A percentile compares a stretch with the other conserved stretches of the same genome.
These are phyloP conservation scores for Euphydryas editha DNA, from an alignment of 2,888 invertebrate genomes.

Conservation along the genomic window DNA sequence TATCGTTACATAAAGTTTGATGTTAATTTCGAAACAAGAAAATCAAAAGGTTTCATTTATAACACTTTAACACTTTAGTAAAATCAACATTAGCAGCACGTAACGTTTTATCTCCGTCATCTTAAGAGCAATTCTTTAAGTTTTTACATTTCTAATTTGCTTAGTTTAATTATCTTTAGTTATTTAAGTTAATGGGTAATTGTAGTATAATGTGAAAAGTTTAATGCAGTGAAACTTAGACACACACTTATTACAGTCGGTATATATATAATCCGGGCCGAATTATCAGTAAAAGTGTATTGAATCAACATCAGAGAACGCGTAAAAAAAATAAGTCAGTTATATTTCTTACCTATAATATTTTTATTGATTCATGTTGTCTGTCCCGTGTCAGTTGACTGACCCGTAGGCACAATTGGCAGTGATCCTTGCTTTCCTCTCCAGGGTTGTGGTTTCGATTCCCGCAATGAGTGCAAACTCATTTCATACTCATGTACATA, in stretches of 20 bases:
- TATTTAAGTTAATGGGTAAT: conserved; percentile 33
- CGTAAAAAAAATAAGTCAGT: no score
- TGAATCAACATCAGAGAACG: no score
- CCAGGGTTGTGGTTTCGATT: no score
- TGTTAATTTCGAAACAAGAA: not conserved
- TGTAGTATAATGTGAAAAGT: conserved; percentile 31
- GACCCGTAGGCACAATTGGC: no score
- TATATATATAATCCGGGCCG: not conserved
- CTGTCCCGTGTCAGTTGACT: no score
- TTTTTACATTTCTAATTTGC: conserved; percentile 25
- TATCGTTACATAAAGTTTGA: not conserved
- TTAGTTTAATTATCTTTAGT: conserved; percentile 34
- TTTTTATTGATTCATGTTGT: no score
- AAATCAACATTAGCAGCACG: not conserved
- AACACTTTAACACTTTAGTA: conserved; percentile 4
- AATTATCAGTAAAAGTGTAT: no score
- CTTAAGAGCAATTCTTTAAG: conserved; percentile 30
- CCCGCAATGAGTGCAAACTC: no score
- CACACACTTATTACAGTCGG: not conserved
- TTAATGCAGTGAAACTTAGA: conserved; percentile 14
- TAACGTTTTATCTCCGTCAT: conserved; percentile 14
- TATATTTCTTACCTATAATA: no score
- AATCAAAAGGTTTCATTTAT: not conserved
- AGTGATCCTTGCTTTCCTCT: no score
- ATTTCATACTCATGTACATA: no score